Evolutionary conservation across 2,888 invertebrate genomes (phyloP), one percentile per base, ranked within the genome.

Genomic region (Clusia tigrina): DNA sequence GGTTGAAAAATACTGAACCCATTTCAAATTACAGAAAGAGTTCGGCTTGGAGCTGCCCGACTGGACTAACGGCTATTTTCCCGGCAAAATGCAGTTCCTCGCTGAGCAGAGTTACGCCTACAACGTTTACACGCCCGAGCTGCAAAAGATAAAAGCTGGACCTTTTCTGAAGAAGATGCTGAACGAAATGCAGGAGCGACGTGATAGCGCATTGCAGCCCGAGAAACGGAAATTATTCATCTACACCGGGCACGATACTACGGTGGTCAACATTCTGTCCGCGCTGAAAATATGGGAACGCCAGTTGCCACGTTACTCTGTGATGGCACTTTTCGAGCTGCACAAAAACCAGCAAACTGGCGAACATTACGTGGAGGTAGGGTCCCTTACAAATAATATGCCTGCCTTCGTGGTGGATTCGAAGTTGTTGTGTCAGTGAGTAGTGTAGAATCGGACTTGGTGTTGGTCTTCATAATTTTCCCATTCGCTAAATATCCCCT

Each of bases 221-320:
- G 74, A 78, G 15, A 75, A 79, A 2, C 83, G 86, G 12, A 90
- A 89, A 79, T 84, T 90, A 62, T 88, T 85, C 69, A 85, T 90
- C 62, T 91, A 89, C 74, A 86, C 89, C 0, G 91, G 90, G 0
- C 93, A 93, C 75, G 93, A 93, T 78, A 88, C 90, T 0, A 91
- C 92, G 0, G 83, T 93, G 3, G 87, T 88, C 0, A 89, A 90
- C 70, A 78, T 92, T 52, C 78, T 92, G 58, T 83, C 87, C 22
- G 86, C 89, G 1, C 78, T 93, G 38, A 86, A 87, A 51, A 84
- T 91, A 3, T 92, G 89, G 88, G 87, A 90, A 63, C 81, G 84
- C 6, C 88, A 89, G 74, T 56, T 89, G 67, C 91, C 91, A 0
- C 86, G 85, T 20, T 91, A 90, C 72, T 88, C 87, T 23, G 86